These are phyloP conservation scores for Wiebesia pumilae DNA, from an alignment of 1,140 invertebrate species.

Conservation along the genomic window DNA sequence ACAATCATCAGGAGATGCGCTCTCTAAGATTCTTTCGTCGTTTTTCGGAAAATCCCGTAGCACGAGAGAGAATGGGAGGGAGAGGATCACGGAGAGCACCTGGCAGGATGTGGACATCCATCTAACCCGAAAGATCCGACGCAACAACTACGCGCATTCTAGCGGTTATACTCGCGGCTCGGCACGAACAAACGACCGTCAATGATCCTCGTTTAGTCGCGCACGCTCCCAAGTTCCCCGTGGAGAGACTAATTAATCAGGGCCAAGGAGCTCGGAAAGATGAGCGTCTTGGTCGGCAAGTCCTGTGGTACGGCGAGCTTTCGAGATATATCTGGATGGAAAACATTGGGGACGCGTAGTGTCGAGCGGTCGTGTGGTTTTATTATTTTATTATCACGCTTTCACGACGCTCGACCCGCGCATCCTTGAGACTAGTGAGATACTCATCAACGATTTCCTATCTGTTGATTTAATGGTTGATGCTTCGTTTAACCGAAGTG, in stretches of 20 bases:
- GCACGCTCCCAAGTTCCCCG: slow-evolving; percentile 15
- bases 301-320: no score
- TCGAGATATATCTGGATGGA: no score
- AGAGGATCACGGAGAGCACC: slow-evolving; percentile 59
- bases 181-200: not conserved
- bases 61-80: slow-evolving; percentile 57
- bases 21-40: slow-evolving; percentile 32
- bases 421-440: not conserved
- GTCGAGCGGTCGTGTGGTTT: no score
- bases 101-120: slow-evolving; percentile 63
- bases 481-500: slow-evolving; percentile 29
- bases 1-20: no score
- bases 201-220: slow-evolving; percentile 21
- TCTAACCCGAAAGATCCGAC: slow-evolving; percentile 41
- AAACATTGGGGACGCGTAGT: no score
- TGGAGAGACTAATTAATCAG: slow-evolving; percentile 57
- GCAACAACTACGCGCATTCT: not conserved
- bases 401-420: not conserved
- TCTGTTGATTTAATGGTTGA: slow-evolving; percentile 34
- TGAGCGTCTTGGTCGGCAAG: no score
- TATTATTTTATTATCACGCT: no score
- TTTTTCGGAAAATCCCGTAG: slow-evolving; percentile 64
- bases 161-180: not conserved
- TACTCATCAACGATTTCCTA: slow-evolving; percentile 12
- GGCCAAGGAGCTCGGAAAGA: no score